Evolutionary conservation across 2,888 invertebrate species (phyloP), one percentile per base, ranked within the genome.

Genomic region (Chymomyza amoena): DNA sequence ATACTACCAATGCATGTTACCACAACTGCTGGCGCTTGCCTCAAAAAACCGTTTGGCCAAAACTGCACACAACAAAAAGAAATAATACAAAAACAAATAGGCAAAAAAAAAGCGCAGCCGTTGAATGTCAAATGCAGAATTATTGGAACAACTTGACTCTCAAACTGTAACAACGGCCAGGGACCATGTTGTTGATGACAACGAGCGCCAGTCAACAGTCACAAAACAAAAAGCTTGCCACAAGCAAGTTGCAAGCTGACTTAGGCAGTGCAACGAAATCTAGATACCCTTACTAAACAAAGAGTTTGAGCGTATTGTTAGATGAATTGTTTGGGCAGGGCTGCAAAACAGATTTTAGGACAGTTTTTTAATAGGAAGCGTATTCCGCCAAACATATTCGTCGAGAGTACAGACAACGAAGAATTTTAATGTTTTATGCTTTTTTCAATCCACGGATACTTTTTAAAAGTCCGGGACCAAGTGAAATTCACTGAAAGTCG

Each of bases 71-170:
- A 64, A 28, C 63, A 72, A 25, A 25, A 25, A 4, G 25, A 1
- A 70, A 28, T 36, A 61, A 56, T 16, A 7, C 15, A 64, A 68
- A 68, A 71, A 68, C 54, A 45, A 61, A 59, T 63, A 71, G 66
- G 32, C 6, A 66, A 52, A 74, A 72, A 25, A 73, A 64, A 69
- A 66, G 67, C 72, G 66, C 66, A 61, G 62, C 75, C 79, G 73
- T 80, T 78, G 86, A 86, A 82, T 85, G 84, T 85, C 84, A 87
- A 87, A 85, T 84, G 80, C 81, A 82, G 84, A 85, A 85, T 82
- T 85, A 87, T 85, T 85, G 87, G 76, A 79, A 84, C 82, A 84
- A 82, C 78, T 80, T 77, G 82, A 80, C 82, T 80, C 71, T 78
- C 70, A 69, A 76, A 74, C 75, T 74, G 72, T 70, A 69, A 71